Evolutionary conservation across 1,140 invertebrate genomes (phyloP).

Genomic region (Thaumatotibia leucotreta): DNA sequence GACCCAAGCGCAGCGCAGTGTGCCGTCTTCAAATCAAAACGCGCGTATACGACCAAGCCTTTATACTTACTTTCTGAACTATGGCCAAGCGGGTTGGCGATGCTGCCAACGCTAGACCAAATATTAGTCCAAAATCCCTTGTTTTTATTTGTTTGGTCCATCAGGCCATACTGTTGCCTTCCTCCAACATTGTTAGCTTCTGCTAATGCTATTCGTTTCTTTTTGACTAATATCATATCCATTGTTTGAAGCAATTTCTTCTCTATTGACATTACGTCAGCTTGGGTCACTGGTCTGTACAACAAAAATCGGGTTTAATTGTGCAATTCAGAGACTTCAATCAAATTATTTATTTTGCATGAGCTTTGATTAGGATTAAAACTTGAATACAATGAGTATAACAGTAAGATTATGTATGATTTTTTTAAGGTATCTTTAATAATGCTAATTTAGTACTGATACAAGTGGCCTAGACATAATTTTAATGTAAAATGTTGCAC

Average conservation of each 20-base stretch:
- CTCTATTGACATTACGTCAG: constrained; percentile 93
- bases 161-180: constrained; percentile 58
- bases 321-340: no score
- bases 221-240: constrained; percentile 98
- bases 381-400: no score
- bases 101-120: constrained; percentile 61
- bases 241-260: constrained; percentile 95
- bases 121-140: constrained; percentile 65
- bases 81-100: constrained; percentile 56
- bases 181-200: constrained; percentile 60
- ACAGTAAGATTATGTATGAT: no score
- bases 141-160: constrained; percentile 56
- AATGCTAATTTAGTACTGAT: no score
- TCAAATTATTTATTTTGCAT: no score
- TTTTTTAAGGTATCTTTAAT: no score
- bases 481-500: no score
- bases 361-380: no score
- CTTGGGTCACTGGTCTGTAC: constrained; percentile 89
- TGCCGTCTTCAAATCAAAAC: no score
- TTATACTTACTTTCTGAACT: constrained; percentile 62
- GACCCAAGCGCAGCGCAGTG: no score
- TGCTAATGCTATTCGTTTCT: constrained; percentile 91
- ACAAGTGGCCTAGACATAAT: no score
- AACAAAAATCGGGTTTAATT: constrained; percentile 13
- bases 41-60: no score